Percentiles rank a stretch among this genome's conserved stretches.
phyloP scores from a whole-genome alignment of 2,113 vertebrate species.

The Dinomys branickii region DNA sequence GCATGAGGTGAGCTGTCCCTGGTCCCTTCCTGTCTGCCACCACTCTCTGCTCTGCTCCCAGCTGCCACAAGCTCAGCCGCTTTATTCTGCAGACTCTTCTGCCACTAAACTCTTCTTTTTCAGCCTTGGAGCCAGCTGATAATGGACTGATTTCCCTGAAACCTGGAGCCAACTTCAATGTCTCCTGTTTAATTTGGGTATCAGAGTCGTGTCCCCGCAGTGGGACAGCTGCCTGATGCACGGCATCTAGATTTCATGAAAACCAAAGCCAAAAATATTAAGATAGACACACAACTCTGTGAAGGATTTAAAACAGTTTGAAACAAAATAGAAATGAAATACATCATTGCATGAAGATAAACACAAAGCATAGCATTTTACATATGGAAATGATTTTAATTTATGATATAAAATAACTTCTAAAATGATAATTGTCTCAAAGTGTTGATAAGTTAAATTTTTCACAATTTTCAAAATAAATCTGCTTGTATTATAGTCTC shows the following conservation, averaged over 20 bases:
- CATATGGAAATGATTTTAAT: background rate
- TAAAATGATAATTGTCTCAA: background rate
- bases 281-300: background rate
- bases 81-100: background rate
- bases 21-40: background rate
- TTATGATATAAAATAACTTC: background rate
- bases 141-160: background rate
- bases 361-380: background rate
- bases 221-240: background rate
- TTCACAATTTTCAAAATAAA: background rate
- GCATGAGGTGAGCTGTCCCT: background rate
- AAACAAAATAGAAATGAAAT: background rate
- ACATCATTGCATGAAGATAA: background rate
- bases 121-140: background rate
- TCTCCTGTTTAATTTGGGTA: background rate
- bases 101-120: background rate
- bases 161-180: background rate
- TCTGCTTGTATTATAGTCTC: background rate
- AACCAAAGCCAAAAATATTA: background rate
- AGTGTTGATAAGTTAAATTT: background rate
- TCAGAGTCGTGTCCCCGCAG: background rate
- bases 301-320: background rate
- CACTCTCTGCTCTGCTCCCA: background rate
- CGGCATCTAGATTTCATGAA: background rate
- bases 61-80: background rate